Evolutionary conservation across 2,113 vertebrate genomes (phyloP).

Genomic region (Coracopsis vasa): DNA sequence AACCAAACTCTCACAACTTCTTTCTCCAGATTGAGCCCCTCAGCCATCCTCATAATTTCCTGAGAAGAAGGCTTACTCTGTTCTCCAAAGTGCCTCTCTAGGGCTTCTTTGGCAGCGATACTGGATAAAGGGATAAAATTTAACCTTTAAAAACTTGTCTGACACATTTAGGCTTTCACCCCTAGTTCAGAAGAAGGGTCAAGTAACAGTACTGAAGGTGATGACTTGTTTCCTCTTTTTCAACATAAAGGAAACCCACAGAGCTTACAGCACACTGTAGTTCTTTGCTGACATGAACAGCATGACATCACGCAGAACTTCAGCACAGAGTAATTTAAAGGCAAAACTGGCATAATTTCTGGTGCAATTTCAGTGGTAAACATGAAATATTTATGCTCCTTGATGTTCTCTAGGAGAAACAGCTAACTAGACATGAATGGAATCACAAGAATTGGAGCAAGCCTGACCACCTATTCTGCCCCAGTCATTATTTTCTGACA

Average conservation of each 20-base stretch:
- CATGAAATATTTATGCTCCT: background rate
- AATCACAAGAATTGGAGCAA: background rate
- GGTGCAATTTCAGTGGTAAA: background rate
- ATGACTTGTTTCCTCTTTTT: background rate
- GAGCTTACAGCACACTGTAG: background rate
- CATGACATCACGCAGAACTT: accelerated
- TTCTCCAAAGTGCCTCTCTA: constrained; percentile 92
- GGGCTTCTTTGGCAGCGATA: constrained; percentile 93
- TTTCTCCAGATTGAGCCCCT: constrained; percentile 94
- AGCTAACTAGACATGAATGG: background rate
- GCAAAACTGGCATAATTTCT: background rate
- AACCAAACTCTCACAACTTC: constrained; percentile 99
- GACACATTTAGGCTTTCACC: background rate
- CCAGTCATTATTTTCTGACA: background rate
- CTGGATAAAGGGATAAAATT: constrained; percentile 65
- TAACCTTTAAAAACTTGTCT: background rate
- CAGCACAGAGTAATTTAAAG: background rate
- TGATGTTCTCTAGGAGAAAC: background rate
- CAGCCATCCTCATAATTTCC: constrained; percentile 94
- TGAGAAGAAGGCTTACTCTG: constrained; percentile 97
- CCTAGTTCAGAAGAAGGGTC: background rate
- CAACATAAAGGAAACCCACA: background rate
- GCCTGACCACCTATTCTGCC: background rate
- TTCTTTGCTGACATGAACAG: background rate
- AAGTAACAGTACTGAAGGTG: background rate